A percentile compares a stretch with the other conserved stretches of the same genome.
Evolutionary conservation across 1,140 invertebrate species (phyloP).

Genomic region (Leptestheria dahalacensis): DNA sequence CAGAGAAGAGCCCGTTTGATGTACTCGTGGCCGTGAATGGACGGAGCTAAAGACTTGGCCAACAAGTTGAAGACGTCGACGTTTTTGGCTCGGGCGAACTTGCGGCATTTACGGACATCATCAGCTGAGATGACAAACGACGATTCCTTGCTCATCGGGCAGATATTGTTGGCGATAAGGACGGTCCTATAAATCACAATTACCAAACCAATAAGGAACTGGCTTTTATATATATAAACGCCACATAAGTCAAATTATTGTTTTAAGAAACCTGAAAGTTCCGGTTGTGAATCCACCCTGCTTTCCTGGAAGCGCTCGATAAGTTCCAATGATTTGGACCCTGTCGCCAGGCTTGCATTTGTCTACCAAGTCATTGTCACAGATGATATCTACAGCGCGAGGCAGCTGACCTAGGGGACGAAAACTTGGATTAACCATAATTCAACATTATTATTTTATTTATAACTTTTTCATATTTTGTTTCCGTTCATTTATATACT

Average conservation of each 20-base stretch:
- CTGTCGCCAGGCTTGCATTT: conserved; percentile 91
- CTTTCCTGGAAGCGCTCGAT: conserved; percentile 83
- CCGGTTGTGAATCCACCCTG: conserved; percentile 84
- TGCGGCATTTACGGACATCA: conserved; percentile 81
- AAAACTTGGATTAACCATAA: too few relatives aligned
- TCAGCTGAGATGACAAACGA: conserved; percentile 59
- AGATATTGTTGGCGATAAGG: conserved; percentile 84
- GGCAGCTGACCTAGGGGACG: conserved; percentile 57
- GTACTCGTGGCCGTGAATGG: conserved; percentile 93
- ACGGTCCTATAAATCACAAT: conserved; percentile 55
- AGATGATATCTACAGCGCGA: conserved; percentile 82
- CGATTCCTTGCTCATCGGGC: conserved; percentile 76
- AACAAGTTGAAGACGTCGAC: conserved; percentile 81
- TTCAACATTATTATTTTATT: too few relatives aligned
- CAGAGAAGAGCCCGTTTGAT: conserved; percentile 96
- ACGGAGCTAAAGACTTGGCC: conserved; percentile 84
- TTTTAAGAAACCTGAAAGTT: conserved; percentile 56
- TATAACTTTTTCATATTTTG: too few relatives aligned
- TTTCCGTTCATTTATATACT: too few relatives aligned
- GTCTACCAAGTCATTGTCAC: conserved; percentile 95
- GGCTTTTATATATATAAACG: too few relatives aligned
- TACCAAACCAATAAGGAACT: conserved; percentile 18
- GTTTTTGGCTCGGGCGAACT: conserved; percentile 54
- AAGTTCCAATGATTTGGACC: conserved; percentile 86
- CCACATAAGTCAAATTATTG: not conserved